These are phyloP conservation scores for Heliconius ethilla DNA, from an alignment of 2,888 invertebrate genomes.

Conservation along the genomic window DNA sequence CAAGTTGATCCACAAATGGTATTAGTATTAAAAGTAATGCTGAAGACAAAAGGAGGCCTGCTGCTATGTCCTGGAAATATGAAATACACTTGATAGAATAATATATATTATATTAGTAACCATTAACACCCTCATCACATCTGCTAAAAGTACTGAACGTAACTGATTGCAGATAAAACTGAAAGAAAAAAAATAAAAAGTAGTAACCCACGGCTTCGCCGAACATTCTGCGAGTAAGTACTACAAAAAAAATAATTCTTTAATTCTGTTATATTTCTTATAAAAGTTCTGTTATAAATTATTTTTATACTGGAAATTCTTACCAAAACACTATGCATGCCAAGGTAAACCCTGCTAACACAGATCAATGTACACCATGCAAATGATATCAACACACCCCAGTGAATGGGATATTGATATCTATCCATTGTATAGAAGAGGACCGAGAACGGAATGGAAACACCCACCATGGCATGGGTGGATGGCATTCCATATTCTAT, in stretches of 20 bases:
- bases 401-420: conserved; percentile 86
- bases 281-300: not conserved
- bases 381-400: conserved; percentile 83
- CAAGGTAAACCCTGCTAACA: conserved; percentile 92
- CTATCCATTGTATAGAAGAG: conserved; percentile 89
- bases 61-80: conserved; percentile 89
- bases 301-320: conserved; percentile 55
- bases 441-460: conserved; percentile 93
- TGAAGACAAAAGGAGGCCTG: conserved; percentile 86
- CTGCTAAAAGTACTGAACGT: no score
- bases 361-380: conserved; percentile 90
- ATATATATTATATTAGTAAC: no score
- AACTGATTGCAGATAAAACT: no score
- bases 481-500: conserved; percentile 97
- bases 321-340: conserved; percentile 96
- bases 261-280: no score
- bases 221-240: no score
- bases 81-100: not conserved
- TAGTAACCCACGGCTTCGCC: no score
- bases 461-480: conserved; percentile 95
- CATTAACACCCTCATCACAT: no score
- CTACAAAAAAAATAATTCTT: no score
- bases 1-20: conserved; percentile 88
- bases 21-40: conserved; percentile 87
- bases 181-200: no score